Evolutionary conservation across 2,113 vertebrate species (phyloP).

Genomic region (Argyrosomus japonicus): DNA sequence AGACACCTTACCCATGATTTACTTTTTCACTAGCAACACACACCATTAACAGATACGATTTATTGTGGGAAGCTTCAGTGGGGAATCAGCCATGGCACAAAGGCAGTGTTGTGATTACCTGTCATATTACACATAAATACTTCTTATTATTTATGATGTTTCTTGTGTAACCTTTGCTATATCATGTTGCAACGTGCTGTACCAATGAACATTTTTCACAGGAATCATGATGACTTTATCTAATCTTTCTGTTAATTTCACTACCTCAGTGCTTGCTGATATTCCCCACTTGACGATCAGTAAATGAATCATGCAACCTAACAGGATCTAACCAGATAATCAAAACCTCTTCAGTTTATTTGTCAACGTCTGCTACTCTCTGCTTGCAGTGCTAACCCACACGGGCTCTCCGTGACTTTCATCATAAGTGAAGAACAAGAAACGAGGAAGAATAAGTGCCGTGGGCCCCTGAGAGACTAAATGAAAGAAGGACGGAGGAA

Average conservation of each 20-base stretch:
- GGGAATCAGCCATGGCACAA: too few relatives aligned
- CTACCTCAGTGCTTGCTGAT: background rate
- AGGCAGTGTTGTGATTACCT: background rate
- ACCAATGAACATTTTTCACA: background rate
- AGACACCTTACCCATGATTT: background rate
- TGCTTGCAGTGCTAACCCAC: conserved; percentile 45
- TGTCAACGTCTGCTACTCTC: conserved; percentile 23
- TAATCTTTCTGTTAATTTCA: background rate
- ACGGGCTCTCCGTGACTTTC: conserved; percentile 51
- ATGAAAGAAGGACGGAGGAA: conserved; percentile 27
- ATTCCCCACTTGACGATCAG: background rate
- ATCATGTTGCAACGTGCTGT: background rate
- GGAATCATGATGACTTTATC: background rate
- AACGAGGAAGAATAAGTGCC: conserved; percentile 24
- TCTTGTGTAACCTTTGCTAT: background rate
- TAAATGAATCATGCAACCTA: conserved; percentile 29
- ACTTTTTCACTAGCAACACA: background rate
- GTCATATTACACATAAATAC: background rate
- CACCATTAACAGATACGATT: too few relatives aligned
- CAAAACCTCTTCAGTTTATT: conserved; percentile 24
- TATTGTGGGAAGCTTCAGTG: too few relatives aligned
- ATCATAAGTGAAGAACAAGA: conserved; percentile 55
- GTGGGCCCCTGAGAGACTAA: conserved; percentile 47
- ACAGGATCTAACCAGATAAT: conserved; percentile 18
- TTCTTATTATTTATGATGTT: background rate